Evolutionary conservation across 2,113 vertebrate species (phyloP), one percentile per base, ranked within the genome.

Genomic region (Elephantulus edwardii): DNA sequence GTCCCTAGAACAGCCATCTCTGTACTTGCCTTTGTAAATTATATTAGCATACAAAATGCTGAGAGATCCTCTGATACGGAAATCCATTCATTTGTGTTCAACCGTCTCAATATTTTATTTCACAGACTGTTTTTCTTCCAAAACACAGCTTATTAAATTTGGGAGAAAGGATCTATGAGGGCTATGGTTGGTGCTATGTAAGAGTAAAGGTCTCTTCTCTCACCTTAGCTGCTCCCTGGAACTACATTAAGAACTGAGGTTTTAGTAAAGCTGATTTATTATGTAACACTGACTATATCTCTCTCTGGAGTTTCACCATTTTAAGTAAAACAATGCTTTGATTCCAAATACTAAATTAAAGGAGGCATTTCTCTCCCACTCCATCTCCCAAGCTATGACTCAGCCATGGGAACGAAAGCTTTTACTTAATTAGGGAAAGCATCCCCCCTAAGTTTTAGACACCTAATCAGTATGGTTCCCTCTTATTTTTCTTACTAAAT

Each of bases 301-400:
- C 19, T 46, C 46, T 76, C 62, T 83, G 64, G 30, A 35, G 64
- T 84, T 86, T 79, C 72, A 85, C 83, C 87, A 92, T 95, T 91
- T 91, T 95, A 93, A 93, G 42, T 94, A 92, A 95, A 95, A 91
- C 76, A 94, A 83, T 87, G 82, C 54, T 93, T 95, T 93, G 80
- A 96, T 93, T 95, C 77, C 89, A 95, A 95, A 96, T 91, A 95
- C 89, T 94, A 95, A 93, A 90, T 96, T 95, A 95, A 90, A 48
- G 92, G 75, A 89, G 58, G 64, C 87, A 89, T 91, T 85, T 64
- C 52, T 91, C 90, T 94, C 87, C 91, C 85, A 96, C 81, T 92
- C 77, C 88, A 78, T 90, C 92, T 92, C 91, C 77, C 56, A 82
- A 91, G 81, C 44, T 88, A 38, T 94, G 93, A 96, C 70, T 96